Evolutionary conservation across 53 echinoderm and acorn worm genomes (phyloP), one percentile per base, ranked within the genome.

Genomic region (Apostichopus leukothele): DNA sequence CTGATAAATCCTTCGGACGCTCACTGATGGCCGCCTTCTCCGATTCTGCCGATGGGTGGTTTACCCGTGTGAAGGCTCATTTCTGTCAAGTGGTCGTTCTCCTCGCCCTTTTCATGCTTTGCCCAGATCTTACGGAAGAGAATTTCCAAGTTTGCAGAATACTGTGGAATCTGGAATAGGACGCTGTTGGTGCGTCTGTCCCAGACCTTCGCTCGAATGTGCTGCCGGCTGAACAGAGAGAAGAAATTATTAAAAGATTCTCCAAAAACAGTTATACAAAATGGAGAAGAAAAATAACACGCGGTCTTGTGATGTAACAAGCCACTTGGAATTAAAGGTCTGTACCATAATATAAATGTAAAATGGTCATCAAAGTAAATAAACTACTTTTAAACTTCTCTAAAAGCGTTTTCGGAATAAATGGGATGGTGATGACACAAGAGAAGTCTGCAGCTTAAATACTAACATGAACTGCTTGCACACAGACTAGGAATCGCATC

Each of bases 181-280:
- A 95, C 92, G 61, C 94, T 93, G n/a, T 91, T 89, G 5, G 92
- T 89, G 10, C 99, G 84, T 13, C 92, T 85, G 73, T 89, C 74
- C 99, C 99, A 99, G 16, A 99, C 99, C 90, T 96, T 94, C 59
- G 90, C 90, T 53, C 96, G 88, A 73, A 94, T 94, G 75, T 90
- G 87, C 67, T 88, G 89, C 5, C 93, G 94, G 94, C 95, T 96
- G 57, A 18, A 22, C 13, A 10, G 22, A 75, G 22, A 75, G 22
- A 75, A 75, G 27, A 27, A 23, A 57, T 9, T 59, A 12, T 86
- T 51, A 86, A 39, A 57, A 57, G 8, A 57, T 57, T 57, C 10
- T 57, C 57, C 57, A 57, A 57, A 57, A 57, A 10, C 57, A 3
- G 39, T 39, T 39, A 39, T 39, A 39, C 39, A 39, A 39, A 39